Conservation (phyloP, 2,113 vertebrate species). For the Platichthys flesus region DNA sequence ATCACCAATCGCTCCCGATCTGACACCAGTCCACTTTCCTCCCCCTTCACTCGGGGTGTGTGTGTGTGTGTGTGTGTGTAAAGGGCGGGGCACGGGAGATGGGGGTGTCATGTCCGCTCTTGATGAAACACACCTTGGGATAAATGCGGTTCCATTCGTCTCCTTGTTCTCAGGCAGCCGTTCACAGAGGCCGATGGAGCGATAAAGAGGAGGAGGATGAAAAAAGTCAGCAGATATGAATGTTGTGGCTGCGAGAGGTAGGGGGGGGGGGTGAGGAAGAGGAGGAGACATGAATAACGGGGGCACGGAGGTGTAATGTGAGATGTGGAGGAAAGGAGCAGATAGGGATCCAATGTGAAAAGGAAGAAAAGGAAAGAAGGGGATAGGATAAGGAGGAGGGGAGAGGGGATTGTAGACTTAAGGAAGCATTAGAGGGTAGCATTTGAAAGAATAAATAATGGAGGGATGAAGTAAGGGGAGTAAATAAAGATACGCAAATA, state of each 20-base stretch:
- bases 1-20: constrained; percentile 13
- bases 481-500: no score
- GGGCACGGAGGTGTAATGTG: not conserved
- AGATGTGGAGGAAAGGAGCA: not conserved
- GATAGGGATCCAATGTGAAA: not conserved
- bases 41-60: constrained; percentile 13
- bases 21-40: constrained; percentile 31
- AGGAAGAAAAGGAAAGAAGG: not conserved
- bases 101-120: constrained; percentile 23
- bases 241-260: not conserved
- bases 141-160: constrained; percentile 66
- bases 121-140: constrained; percentile 57
- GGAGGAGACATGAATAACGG: not conserved
- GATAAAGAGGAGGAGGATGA: constrained; percentile 45
- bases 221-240: constrained; percentile 27
- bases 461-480: no score
- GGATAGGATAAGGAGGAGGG: not conserved
- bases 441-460: not conserved
- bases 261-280: not conserved
- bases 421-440: no score
- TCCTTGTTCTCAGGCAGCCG: constrained; percentile 56
- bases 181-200: constrained; percentile 64
- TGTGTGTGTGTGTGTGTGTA: constrained; percentile 9
- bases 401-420: not conserved
- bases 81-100: not conserved